Evolutionary conservation across 2,113 vertebrate species (phyloP).

Genomic region (Phocoena sinus): DNA sequence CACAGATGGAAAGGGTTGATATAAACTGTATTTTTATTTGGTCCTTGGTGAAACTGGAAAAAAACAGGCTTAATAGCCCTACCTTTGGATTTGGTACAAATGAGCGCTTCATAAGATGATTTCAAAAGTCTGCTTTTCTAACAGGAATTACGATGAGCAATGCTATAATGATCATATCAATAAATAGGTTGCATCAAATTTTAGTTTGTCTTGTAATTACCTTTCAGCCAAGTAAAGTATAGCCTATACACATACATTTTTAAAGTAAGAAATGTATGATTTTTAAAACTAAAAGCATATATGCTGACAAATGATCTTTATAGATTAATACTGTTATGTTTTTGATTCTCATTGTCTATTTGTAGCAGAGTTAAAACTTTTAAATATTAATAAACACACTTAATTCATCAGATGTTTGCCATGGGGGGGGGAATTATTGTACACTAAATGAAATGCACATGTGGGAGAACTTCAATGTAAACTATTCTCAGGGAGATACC

Average conservation of each 20-base stretch:
- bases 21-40: constrained; percentile 45
- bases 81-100: background rate
- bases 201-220: background rate
- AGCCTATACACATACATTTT: background rate
- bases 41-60: background rate
- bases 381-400: constrained; percentile 24
- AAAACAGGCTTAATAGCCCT: background rate
- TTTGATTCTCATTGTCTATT: background rate
- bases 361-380: background rate
- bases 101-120: background rate
- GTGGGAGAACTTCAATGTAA: background rate
- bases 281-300: background rate
- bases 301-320: background rate
- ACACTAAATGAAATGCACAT: constrained; percentile 24
- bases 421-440: background rate
- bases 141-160: background rate
- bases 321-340: background rate
- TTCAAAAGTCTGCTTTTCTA: background rate
- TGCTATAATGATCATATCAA: background rate
- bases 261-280: background rate
- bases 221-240: background rate
- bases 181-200: background rate
- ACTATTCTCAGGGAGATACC: background rate
- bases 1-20: constrained; percentile 11
- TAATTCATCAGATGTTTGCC: background rate